Conservation (phyloP, 2,888 invertebrate species). For the Brachypterus glaber region DNA sequence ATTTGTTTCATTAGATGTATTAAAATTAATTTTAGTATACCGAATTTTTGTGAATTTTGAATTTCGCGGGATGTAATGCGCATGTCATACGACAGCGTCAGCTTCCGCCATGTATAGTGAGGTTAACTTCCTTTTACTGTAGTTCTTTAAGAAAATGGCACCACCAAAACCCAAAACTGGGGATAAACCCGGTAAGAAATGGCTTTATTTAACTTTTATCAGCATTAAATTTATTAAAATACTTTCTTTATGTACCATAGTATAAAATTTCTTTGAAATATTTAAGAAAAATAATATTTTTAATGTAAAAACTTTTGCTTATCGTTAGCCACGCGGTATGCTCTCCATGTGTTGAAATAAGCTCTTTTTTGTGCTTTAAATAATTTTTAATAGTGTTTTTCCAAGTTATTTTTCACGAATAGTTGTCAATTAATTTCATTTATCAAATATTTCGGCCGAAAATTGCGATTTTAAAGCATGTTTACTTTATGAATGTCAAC, state of each 20-base stretch:
- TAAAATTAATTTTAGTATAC: no score
- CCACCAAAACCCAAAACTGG: conserved; percentile 71
- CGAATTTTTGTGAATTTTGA: no score
- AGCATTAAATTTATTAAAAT: neutral
- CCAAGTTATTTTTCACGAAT: neutral
- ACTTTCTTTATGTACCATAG: no score
- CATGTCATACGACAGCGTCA: neutral
- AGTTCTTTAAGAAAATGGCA: conserved; percentile 58
- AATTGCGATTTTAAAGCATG: neutral
- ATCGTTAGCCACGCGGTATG: conserved; percentile 5
- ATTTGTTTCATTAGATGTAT: no score
- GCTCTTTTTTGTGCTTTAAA: conserved; percentile 1
- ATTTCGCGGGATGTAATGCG: conserved; percentile 13
- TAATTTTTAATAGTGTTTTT: neutral
- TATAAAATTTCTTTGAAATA: no score
- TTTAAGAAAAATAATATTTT: no score
- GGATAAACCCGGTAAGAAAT: conserved; percentile 70
- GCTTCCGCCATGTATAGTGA: conserved; percentile 10
- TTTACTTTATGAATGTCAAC: neutral
- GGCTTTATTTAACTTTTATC: neutral
- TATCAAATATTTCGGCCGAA: neutral
- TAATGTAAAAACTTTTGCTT: neutral
- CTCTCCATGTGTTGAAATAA: neutral
- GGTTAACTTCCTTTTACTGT: conserved; percentile 31
- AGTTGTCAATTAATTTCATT: neutral